Evolutionary conservation across 2,113 vertebrate genomes (phyloP).

Genomic region (Gymnarchus niloticus): DNA sequence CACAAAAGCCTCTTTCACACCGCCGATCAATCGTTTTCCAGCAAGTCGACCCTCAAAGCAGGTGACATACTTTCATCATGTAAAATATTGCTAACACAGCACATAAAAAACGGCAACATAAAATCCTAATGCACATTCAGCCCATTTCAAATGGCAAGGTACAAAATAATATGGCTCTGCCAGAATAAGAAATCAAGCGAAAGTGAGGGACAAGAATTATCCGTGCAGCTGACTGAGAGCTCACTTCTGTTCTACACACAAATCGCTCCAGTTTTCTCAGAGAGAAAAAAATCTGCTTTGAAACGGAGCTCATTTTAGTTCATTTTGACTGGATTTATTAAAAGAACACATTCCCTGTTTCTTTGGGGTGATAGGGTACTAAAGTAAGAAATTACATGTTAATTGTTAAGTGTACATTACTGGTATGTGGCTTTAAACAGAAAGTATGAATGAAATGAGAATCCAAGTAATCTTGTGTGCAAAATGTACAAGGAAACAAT

Average conservation of each 20-base stretch:
- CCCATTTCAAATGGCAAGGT: background rate
- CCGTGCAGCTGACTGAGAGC: background rate
- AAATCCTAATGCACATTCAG: background rate
- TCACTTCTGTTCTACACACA: background rate
- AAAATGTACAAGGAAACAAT: background rate
- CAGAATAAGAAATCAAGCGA: background rate
- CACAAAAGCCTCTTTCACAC: background rate
- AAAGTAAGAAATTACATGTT: background rate
- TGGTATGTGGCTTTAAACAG: background rate
- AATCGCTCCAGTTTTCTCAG: background rate
- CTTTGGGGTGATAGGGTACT: background rate
- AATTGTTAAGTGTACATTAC: background rate
- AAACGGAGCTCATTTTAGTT: background rate
- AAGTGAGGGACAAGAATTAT: background rate
- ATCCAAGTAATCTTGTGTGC: background rate
- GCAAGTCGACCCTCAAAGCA: background rate
- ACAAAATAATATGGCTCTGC: background rate
- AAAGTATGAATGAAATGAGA: background rate
- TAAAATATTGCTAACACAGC: background rate
- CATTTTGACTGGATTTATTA: background rate
- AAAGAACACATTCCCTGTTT: background rate
- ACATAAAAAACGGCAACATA: background rate
- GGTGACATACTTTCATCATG: background rate
- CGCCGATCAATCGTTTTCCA: background rate
- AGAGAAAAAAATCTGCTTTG: background rate